A percentile compares a stretch with the other conserved stretches of the same genome.
These are phyloP conservation scores for Alectoris magna DNA, from an alignment of 2,797 vertebrate genomes.

Conservation along the genomic window DNA sequence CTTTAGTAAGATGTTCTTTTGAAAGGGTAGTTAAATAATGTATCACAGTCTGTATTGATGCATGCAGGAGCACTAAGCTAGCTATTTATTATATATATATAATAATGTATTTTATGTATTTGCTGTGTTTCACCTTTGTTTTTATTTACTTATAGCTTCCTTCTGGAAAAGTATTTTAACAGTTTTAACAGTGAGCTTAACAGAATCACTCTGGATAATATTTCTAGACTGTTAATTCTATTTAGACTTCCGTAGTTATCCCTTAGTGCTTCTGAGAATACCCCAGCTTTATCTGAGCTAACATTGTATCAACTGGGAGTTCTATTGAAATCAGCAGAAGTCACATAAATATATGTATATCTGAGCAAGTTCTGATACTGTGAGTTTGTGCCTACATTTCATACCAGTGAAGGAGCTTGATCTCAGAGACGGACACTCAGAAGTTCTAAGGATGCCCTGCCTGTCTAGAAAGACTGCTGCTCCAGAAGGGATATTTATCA, in stretches of 20 bases:
- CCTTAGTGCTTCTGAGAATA: background rate
- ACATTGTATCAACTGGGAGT: background rate
- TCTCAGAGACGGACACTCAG: background rate
- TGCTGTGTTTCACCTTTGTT: background rate
- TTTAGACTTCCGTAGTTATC: background rate
- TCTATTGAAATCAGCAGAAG: background rate
- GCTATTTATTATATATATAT: background rate
- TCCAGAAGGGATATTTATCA: background rate
- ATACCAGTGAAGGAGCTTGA: background rate
- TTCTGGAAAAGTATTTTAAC: background rate
- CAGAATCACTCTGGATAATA: background rate
- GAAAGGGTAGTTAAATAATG: background rate
- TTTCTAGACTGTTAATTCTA: background rate
- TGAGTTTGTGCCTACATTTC: background rate
- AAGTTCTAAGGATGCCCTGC: background rate
- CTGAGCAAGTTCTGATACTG: background rate
- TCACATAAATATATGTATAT: background rate
- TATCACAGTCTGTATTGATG: background rate
- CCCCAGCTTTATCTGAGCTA: background rate
- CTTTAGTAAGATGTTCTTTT: background rate
- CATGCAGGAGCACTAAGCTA: background rate
- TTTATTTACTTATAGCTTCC: background rate
- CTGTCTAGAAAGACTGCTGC: background rate
- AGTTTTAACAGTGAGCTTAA: background rate
- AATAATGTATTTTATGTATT: background rate